Percentiles rank a stretch among this genome's conserved stretches.
Evolutionary conservation across 2,113 vertebrate species (phyloP).

Genomic region (Engystomops pustulosus): DNA sequence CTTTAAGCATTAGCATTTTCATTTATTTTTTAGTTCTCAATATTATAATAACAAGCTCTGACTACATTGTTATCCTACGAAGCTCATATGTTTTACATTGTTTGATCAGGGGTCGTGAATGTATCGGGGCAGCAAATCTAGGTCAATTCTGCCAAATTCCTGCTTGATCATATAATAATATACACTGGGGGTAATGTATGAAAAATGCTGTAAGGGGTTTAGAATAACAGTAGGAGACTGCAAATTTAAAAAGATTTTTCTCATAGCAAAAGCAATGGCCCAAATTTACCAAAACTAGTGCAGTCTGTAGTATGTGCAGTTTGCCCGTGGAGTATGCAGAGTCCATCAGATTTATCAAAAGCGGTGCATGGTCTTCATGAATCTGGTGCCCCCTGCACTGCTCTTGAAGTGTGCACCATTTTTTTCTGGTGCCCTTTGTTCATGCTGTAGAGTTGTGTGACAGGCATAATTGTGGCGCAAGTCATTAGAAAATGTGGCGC

Average conservation of each 20-base stretch:
- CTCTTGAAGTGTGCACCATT: too few relatives aligned
- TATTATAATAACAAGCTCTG: conserved; percentile 7
- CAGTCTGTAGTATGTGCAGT: too few relatives aligned
- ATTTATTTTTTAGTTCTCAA: not conserved
- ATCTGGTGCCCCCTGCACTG: too few relatives aligned
- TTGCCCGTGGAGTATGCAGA: too few relatives aligned
- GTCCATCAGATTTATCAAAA: too few relatives aligned
- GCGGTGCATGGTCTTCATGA: too few relatives aligned
- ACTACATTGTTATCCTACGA: not conserved
- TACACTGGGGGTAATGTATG: not conserved
- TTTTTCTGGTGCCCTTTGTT: too few relatives aligned
- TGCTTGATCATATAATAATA: not conserved
- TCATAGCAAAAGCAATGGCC: too few relatives aligned
- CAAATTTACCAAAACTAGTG: too few relatives aligned
- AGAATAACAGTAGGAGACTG: not conserved
- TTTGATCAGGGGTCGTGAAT: not conserved
- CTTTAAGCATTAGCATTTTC: not conserved
- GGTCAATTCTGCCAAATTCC: not conserved
- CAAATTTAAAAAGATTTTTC: not conserved
- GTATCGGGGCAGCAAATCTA: not conserved
- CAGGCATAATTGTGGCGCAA: too few relatives aligned
- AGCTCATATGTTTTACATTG: not conserved
- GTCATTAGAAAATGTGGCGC: too few relatives aligned
- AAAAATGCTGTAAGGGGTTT: not conserved
- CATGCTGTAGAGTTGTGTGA: too few relatives aligned